Evolutionary conservation across 2,113 vertebrate genomes (phyloP), one percentile per base, ranked within the genome.

Genomic region (Conger conger): DNA sequence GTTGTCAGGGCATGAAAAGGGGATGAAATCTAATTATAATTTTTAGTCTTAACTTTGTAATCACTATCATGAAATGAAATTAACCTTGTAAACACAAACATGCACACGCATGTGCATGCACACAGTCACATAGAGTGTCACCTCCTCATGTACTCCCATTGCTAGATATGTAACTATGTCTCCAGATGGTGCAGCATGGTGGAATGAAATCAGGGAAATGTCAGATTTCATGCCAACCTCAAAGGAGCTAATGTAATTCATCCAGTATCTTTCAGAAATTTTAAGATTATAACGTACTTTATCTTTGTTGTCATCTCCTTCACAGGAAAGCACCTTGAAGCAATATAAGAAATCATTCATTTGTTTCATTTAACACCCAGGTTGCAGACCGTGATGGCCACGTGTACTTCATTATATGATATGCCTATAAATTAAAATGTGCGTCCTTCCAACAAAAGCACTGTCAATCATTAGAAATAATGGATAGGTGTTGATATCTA

Each of bases 361-460:
- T 79, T 79, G 77, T 37, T 9, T 2, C 36, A 37, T 79, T 38
- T 38, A 79, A 23, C 40, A 38, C 36, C 16, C 77, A 38, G 36
- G 16, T 40, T 27, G 17, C 77, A 79, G 35, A 37, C 36, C 18
- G 20, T 80, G 79, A 18, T 80, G 23, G 20, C 79, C 27, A n/a
- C 8, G 15, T 81, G 80, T 81, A 27, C n/a, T 81, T 33, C n/a
- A 54, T 53, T 57, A 81, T 35, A 81, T 18, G 30, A n/a, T 81
- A 50, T 16, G 36, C 35, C 76, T 78, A 38, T 78, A 38, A 78
- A 78, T 37, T 37, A 37, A 38, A 37, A 78, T 38, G 36, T 78
- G 36, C 23, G 18, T 78, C 37, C 37, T 38, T 38, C 18, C 35
- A 37, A 78, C 36, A 38, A 78, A 37, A 78, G 27, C 6, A 30